A percentile compares a stretch with the other conserved stretches of the same genome.
Evolutionary conservation across 2,113 vertebrate species (phyloP).

Genomic region (Barnardius zonarius): DNA sequence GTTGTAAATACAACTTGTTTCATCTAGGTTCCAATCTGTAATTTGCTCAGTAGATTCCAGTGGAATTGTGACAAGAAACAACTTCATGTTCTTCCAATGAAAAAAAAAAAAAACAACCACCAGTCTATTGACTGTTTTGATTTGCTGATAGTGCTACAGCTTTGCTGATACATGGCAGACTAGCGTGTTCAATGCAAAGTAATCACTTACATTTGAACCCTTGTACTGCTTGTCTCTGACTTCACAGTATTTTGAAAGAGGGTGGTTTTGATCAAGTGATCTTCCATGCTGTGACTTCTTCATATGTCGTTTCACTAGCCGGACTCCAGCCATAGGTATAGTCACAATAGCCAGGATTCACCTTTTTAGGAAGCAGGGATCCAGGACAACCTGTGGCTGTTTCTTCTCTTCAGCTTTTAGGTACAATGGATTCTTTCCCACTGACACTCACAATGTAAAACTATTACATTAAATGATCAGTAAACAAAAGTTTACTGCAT

Average conservation of each 20-base stretch:
- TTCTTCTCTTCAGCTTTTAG: neutral
- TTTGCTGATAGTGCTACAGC: neutral
- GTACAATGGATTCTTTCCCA: neutral
- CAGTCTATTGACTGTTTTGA: neutral
- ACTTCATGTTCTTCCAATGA: neutral
- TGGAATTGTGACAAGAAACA: neutral
- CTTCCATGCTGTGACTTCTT: neutral
- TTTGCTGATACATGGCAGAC: neutral
- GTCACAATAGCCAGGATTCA: neutral
- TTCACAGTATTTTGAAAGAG: neutral
- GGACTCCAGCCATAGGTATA: neutral
- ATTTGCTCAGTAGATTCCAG: neutral
- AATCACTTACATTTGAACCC: neutral
- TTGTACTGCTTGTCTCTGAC: neutral
- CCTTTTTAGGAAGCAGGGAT: neutral
- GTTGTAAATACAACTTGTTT: neutral
- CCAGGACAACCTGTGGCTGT: neutral
- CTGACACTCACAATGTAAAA: neutral
- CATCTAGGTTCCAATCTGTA: neutral
- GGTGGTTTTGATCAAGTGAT: neutral
- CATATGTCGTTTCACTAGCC: neutral
- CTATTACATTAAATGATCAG: neutral
- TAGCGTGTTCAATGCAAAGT: neutral
- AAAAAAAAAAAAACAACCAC: neutral
- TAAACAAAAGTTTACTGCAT: neutral